Evolutionary conservation across 2,797 vertebrate genomes (phyloP), one percentile per base, ranked within the genome.

Genomic region (Rhinogobio ventralis): DNA sequence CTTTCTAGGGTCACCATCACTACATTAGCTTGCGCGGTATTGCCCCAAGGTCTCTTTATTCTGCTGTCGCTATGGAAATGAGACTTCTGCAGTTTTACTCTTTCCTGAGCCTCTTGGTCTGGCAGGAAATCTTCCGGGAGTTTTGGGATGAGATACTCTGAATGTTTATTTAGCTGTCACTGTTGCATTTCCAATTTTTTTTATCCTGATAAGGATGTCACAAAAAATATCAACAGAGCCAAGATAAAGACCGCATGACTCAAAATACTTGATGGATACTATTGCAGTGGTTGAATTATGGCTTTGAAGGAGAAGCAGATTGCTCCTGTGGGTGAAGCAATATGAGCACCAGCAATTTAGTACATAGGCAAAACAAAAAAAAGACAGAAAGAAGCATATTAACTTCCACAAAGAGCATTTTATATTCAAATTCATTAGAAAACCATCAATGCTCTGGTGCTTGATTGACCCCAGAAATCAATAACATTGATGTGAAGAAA

Each of bases 21-120:
- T 68, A 66, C 71, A 69, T 85, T 77, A 67, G 78, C 68, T 81
- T 71, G 78, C 14, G 4, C 7, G 19, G 46, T 55, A 67, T 73
- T 33, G 25, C 79, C 83, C 64, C 53, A 9, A 79, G 79, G 57
- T 80, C 51, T 72, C 19, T 76, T 86, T 79, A 79, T 79, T 84
- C 49, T 82, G 64, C 53, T 49, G 86, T 85, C 82, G 55, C 88
- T 86, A 85, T 87, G 86, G 86, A 87, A 89, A 89, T 89, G 86
- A 87, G 79, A 77, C 39, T 66, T 64, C 57, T 72, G 49, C 30
- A 55, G 64, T 84, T 82, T 36, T 66, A 82, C 67, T 79, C 73
- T 39, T 79, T 76, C 68, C 53, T 84, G 78, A 82, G 62, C 81
- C 66, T 49, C 73, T 82, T 79, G 86, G 28, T 71, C 55, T 75